Percentiles rank a stretch among this genome's conserved stretches.
Conservation (phyloP, 2,888 invertebrate genomes). For the Agrochola litura region DNA sequence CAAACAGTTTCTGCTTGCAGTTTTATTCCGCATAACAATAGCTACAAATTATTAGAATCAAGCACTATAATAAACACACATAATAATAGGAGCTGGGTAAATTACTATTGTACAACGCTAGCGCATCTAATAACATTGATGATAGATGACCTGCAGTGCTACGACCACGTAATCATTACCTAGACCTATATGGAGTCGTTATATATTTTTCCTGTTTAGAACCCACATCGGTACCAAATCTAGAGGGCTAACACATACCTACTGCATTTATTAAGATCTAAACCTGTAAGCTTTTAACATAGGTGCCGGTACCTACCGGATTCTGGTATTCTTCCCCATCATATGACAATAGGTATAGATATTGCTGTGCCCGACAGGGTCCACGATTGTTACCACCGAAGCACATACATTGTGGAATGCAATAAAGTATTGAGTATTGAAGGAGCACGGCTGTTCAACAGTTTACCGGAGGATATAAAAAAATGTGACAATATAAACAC, state of each 20-base stretch:
- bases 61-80: constrained; percentile 24
- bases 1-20: not conserved
- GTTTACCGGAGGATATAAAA: too few relatives aligned
- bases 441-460: too few relatives aligned
- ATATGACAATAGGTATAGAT: not conserved
- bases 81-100: constrained; percentile 21
- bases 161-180: too few relatives aligned
- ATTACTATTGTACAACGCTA: constrained; percentile 31
- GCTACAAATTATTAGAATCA: constrained; percentile 15
- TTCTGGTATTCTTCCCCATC: not conserved
- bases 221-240: not conserved
- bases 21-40: not conserved
- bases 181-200: too few relatives aligned
- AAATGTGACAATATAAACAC: too few relatives aligned
- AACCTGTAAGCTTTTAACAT: not conserved
- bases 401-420: too few relatives aligned
- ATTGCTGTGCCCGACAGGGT: too few relatives aligned
- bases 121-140: constrained; percentile 42
- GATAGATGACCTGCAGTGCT: too few relatives aligned
- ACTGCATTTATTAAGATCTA: not conserved
- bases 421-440: too few relatives aligned
- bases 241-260: not conserved
- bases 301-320: not conserved
- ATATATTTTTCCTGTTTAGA: not conserved
- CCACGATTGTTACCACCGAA: too few relatives aligned